Evolutionary conservation across 2,888 invertebrate genomes (phyloP).

Genomic region (Plemyria rubiginata): DNA sequence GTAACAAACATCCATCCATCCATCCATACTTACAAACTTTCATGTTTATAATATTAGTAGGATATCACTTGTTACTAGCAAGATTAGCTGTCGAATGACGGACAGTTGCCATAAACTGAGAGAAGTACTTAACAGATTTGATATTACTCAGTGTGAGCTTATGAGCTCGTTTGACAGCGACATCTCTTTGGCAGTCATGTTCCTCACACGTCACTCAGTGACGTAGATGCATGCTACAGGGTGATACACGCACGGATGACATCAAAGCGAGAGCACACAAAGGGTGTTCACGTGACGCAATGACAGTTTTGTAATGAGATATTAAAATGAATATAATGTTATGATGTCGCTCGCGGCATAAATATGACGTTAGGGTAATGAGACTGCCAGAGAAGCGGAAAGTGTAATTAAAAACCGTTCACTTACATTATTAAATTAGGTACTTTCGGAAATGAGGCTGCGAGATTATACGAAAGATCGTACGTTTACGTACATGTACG

Average conservation of each 20-base stretch:
- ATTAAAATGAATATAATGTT: constrained; percentile 17
- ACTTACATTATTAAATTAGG: not conserved
- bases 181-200: not conserved
- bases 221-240: not conserved
- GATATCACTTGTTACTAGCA: too few species aligned
- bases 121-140: too few species aligned
- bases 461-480: too few species aligned
- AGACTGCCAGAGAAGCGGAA: not conserved
- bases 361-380: not conserved
- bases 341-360: not conserved
- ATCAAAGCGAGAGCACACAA: constrained; percentile 39
- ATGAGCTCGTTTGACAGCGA: too few species aligned
- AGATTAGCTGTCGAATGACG: too few species aligned
- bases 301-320: constrained; percentile 39
- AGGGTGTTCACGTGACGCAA: constrained; percentile 32
- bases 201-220: not conserved
- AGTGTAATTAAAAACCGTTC: not conserved
- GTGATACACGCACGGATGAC: constrained; percentile 29
- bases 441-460: not conserved
- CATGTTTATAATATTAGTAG: too few species aligned
- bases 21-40: too few species aligned
- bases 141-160: too few species aligned
- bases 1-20: too few species aligned
- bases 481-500: too few species aligned
- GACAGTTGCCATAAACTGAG: too few species aligned